A percentile compares a stretch with the other conserved stretches of the same genome.
These are phyloP conservation scores for Tachycineta bicolor DNA, from an alignment of 2,113 vertebrate genomes.

Conservation along the genomic window DNA sequence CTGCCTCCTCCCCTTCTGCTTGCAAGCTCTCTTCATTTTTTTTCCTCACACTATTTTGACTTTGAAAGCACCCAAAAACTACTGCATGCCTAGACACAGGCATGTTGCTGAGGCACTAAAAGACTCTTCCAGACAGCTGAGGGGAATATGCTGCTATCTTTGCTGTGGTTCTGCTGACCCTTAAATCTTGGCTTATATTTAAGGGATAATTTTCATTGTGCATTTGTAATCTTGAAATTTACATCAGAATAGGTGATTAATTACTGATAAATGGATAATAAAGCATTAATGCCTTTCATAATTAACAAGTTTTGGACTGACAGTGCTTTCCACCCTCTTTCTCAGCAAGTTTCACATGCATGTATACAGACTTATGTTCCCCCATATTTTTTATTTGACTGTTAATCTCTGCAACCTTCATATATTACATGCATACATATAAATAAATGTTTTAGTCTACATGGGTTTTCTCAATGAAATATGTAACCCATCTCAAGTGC, in stretches of 20 bases:
- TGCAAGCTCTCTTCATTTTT: neutral
- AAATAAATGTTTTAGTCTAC: constrained; percentile 65
- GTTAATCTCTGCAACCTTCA: constrained; percentile 56
- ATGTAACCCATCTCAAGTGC: constrained; percentile 67
- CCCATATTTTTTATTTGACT: constrained; percentile 49
- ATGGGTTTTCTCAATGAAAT: constrained; percentile 77
- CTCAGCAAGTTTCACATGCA: neutral
- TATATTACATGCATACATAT: constrained; percentile 12
- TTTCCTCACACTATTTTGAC: neutral
- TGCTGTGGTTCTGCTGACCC: constrained; percentile 17
- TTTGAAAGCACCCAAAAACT: neutral
- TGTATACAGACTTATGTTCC: neutral
- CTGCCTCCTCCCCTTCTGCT: constrained; percentile 7
- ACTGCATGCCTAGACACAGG: neutral
- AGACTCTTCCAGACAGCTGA: constrained; percentile 40
- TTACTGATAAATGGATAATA: constrained; percentile 89
- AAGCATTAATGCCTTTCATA: constrained; percentile 85
- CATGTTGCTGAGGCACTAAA: neutral
- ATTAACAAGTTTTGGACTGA: constrained; percentile 79
- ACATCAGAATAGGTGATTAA: constrained; percentile 87
- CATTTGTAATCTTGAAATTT: constrained; percentile 85
- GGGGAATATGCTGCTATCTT: constrained; percentile 38
- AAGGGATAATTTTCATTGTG: constrained; percentile 67
- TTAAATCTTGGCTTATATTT: constrained; percentile 43
- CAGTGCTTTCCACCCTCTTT: neutral